These are phyloP conservation scores for Phalacrocorax brasilianus DNA, from an alignment of 2,113 vertebrate genomes.

Conservation along the genomic window DNA sequence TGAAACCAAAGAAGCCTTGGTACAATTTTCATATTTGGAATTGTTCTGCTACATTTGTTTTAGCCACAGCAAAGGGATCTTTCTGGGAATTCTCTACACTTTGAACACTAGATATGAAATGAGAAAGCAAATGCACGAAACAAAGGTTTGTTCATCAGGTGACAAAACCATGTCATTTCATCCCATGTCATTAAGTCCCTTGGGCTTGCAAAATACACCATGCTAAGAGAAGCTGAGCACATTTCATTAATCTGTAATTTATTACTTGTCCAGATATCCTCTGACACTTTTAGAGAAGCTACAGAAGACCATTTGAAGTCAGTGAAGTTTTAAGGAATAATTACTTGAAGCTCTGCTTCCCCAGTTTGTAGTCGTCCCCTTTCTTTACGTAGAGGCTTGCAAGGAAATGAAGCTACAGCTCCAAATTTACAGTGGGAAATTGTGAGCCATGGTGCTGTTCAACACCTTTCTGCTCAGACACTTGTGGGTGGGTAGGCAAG, in stretches of 20 bases:
- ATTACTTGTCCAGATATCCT: background rate
- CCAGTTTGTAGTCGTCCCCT: rapidly evolving
- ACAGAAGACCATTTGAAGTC: background rate
- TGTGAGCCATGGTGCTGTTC: background rate
- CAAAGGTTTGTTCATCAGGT: background rate
- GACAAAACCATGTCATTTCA: background rate
- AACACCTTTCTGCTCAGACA: background rate
- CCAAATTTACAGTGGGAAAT: background rate
- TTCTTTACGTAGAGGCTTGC: background rate
- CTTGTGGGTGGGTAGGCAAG: rapidly evolving
- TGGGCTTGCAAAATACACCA: background rate
- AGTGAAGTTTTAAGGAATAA: background rate
- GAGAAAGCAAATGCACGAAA: background rate
- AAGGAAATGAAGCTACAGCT: background rate
- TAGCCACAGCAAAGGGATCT: background rate
- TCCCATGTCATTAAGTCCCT: too few species aligned
- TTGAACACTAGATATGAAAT: background rate
- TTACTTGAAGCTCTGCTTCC: background rate
- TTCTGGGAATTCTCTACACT: background rate
- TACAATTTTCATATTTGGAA: background rate
- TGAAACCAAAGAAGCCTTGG: background rate
- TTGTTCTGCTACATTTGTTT: background rate
- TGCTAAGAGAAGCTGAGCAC: background rate
- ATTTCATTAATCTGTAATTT: background rate
- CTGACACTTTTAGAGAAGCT: background rate